These are phyloP conservation scores for Ammospiza maritima DNA, from an alignment of 2,797 vertebrate species.

Conservation along the genomic window DNA sequence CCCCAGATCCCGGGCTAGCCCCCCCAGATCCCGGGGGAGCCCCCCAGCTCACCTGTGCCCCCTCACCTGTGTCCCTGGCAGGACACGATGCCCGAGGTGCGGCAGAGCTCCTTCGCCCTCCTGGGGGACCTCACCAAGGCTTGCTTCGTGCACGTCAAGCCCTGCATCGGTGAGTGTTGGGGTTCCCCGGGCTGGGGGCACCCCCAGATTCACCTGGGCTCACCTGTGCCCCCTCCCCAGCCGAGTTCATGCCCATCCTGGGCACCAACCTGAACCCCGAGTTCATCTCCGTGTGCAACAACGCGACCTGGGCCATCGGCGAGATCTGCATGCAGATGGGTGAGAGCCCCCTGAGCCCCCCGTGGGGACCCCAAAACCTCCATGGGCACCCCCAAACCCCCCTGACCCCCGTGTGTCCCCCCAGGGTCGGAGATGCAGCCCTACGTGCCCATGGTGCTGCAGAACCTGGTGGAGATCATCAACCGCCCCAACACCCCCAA, in stretches of 20 bases:
- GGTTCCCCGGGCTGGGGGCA: accelerated
- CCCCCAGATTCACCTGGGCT: accelerated
- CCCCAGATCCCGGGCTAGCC: no score
- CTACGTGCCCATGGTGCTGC: no score
- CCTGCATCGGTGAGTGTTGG: constrained; percentile 84
- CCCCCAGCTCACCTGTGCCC: no score
- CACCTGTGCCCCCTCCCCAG: constrained; percentile 62
- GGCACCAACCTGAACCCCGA: constrained; percentile 94
- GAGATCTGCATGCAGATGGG: constrained; percentile 99
- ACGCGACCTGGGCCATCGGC: constrained; percentile 94
- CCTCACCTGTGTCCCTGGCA: constrained; percentile 8
- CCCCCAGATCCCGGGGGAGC: no score
- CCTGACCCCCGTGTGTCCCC: no score
- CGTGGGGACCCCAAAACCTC: no score
- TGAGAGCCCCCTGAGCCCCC: constrained; percentile 38
- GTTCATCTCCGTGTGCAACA: constrained; percentile 96
- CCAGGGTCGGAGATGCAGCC: no score
- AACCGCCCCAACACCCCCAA: no score
- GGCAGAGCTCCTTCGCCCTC: constrained; percentile 93
- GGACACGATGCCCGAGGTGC: constrained; percentile 95
- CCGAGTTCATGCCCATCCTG: constrained; percentile 94
- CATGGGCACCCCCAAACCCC: no score
- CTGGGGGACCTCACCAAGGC: constrained; percentile 93
- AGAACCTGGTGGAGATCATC: no score
- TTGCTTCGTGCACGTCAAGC: constrained; percentile 93